These are phyloP conservation scores for Phrynocephalus guinanensis DNA, from an alignment of 2,797 vertebrate genomes.

Conservation along the genomic window DNA sequence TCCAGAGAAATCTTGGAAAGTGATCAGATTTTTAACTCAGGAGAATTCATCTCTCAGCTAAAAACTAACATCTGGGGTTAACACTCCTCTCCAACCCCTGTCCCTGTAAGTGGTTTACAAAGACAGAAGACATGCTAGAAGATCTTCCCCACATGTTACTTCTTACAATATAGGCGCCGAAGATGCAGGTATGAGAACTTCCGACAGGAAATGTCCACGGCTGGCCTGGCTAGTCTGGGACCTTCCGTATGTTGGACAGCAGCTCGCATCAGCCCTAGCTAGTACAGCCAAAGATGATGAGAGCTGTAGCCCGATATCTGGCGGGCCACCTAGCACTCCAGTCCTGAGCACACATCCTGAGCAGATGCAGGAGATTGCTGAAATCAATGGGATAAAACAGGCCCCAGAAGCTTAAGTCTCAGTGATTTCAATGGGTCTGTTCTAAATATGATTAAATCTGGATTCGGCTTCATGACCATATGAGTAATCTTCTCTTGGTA, in stretches of 20 bases:
- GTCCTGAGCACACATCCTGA: not conserved
- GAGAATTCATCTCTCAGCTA: slow-evolving; percentile 66
- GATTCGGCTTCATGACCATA: not conserved
- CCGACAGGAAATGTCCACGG: not conserved
- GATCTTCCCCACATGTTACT: not conserved
- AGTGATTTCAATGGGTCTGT: not conserved
- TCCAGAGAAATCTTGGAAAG: slow-evolving; percentile 73
- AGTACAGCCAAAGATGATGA: not conserved
- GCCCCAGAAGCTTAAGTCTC: not conserved
- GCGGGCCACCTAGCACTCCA: not conserved
- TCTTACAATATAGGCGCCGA: not conserved
- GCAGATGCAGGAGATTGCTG: not conserved
- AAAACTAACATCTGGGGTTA: slow-evolving; percentile 70
- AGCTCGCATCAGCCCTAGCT: not conserved
- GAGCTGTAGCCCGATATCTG: not conserved
- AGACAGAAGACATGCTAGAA: slow-evolving; percentile 50
- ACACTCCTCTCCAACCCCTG: not conserved
- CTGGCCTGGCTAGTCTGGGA: not conserved
- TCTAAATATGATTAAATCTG: not conserved
- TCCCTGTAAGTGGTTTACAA: slow-evolving; percentile 67
- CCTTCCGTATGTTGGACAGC: not conserved
- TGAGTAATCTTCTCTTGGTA: not conserved
- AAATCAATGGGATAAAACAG: not conserved
- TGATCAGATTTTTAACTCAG: slow-evolving; percentile 69
- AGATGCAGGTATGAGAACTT: slow-evolving; percentile 7